These are phyloP conservation scores for Oreamnos americanus DNA, from an alignment of 2,113 vertebrate genomes.

Conservation along the genomic window DNA sequence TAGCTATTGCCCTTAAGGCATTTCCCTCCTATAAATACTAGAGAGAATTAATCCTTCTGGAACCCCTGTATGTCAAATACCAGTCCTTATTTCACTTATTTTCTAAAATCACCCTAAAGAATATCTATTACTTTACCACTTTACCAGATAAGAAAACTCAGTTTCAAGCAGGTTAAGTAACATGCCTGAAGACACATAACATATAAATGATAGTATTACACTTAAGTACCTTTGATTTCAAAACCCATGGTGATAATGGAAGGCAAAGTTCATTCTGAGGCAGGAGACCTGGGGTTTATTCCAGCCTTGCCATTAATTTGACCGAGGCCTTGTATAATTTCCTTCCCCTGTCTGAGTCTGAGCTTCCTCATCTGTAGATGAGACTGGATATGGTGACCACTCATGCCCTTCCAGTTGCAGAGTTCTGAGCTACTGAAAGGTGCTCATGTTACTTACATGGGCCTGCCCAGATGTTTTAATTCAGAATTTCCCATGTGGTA, in stretches of 20 bases:
- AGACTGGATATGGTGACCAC: background rate
- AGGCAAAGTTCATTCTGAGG: background rate
- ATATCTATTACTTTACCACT: background rate
- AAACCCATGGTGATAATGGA: background rate
- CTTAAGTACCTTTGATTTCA: background rate
- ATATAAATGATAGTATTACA: background rate
- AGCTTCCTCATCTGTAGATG: background rate
- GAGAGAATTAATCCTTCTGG: background rate
- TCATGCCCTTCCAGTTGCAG: background rate
- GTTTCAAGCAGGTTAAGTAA: background rate
- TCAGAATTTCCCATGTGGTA: conserved; percentile 51
- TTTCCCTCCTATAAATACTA: background rate
- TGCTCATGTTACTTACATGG: conserved; percentile 3
- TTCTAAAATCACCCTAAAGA: background rate
- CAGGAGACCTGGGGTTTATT: background rate
- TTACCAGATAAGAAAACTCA: background rate
- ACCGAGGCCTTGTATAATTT: background rate
- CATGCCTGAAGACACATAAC: background rate
- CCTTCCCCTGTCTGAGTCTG: background rate
- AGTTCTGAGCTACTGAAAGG: background rate
- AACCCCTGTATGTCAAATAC: background rate
- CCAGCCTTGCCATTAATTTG: background rate
- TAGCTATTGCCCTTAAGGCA: background rate
- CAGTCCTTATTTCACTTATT: background rate
- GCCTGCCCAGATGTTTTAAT: conserved; percentile 54